These are phyloP conservation scores for Drosophila virilis DNA, from an alignment of 1,140 invertebrate genomes.

Conservation along the genomic window DNA sequence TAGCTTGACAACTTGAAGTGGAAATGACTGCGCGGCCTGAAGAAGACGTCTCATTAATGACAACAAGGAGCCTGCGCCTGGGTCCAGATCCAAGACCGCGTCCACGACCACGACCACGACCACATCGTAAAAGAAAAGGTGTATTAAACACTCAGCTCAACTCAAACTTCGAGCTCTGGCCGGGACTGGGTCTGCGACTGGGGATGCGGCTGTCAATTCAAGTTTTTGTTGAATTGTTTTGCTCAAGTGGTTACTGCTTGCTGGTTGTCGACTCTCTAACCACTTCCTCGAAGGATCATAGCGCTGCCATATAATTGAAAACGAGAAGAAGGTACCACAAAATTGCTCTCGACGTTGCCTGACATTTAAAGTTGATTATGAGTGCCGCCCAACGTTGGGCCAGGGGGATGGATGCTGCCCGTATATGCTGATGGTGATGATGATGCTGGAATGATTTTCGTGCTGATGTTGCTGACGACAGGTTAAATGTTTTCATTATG, in stretches of 20 bases:
- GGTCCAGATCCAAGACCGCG: conserved; percentile 15
- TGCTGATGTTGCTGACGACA: conserved; percentile 70
- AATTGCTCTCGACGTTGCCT: conserved; percentile 47
- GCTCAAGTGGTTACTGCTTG: conserved; percentile 48
- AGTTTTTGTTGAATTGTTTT: conserved; percentile 42
- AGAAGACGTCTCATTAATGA: conserved; percentile 83
- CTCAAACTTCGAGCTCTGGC: conserved; percentile 25
- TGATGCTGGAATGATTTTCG: conserved; percentile 49
- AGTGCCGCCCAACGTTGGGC: conserved; percentile 41
- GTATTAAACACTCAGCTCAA: conserved; percentile 70
- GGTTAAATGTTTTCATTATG: conserved; percentile 83
- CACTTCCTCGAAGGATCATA: conserved; percentile 75
- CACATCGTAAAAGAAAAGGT: conserved; percentile 69
- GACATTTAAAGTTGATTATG: conserved; percentile 61
- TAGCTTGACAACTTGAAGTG: conserved; percentile 78
- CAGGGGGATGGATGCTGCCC: neutral
- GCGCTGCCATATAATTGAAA: conserved; percentile 68
- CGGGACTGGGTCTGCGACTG: conserved; percentile 52
- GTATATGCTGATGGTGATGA: neutral
- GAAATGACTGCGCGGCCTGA: conserved; percentile 74
- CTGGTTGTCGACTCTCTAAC: conserved; percentile 27
- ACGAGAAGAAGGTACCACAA: conserved; percentile 58
- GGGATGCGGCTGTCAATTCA: conserved; percentile 63
- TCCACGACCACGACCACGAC: neutral
- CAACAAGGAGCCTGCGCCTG: conserved; percentile 68